phyloP scores from a whole-genome alignment of 2,888 invertebrate genomes.

The Lepidonotus clava region DNA sequence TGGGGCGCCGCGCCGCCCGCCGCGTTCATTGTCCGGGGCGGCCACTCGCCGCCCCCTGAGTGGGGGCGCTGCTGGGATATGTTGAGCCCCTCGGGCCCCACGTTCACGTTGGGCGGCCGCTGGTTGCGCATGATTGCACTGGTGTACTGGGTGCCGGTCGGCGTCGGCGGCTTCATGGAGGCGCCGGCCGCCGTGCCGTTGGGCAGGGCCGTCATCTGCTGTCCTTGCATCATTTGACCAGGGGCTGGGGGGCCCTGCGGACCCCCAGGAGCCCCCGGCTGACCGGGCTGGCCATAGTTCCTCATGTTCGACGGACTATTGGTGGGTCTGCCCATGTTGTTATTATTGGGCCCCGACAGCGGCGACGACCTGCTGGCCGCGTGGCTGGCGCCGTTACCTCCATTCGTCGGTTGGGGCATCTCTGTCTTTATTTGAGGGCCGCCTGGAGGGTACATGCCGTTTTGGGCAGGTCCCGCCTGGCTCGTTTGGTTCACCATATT shows the following conservation, averaged over 20 bases:
- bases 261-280: slow-evolving; percentile 69
- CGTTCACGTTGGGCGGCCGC: slow-evolving; percentile 84
- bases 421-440: not conserved
- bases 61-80: slow-evolving; percentile 79
- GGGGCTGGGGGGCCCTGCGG: no score
- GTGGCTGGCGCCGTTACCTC: not conserved
- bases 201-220: not conserved
- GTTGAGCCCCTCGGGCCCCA: slow-evolving; percentile 83
- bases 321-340: not conserved
- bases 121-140: slow-evolving; percentile 81
- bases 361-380: not conserved
- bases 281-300: slow-evolving; percentile 68
- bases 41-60: slow-evolving; percentile 81
- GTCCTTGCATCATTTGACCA: slow-evolving; percentile 47
- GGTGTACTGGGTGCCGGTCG: slow-evolving; percentile 68
- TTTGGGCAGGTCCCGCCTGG: slow-evolving; percentile 23
- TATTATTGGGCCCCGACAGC: not conserved
- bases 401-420: not conserved
- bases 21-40: slow-evolving; percentile 64
- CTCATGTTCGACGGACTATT: slow-evolving; percentile 18
- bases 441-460: slow-evolving; percentile 27
- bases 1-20: slow-evolving; percentile 79
- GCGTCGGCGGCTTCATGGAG: slow-evolving; percentile 58
- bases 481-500: slow-evolving; percentile 83
- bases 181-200: slow-evolving; percentile 9